Conservation (phyloP, 2,888 invertebrate genomes). For the Chymomyza caudatula region DNA sequence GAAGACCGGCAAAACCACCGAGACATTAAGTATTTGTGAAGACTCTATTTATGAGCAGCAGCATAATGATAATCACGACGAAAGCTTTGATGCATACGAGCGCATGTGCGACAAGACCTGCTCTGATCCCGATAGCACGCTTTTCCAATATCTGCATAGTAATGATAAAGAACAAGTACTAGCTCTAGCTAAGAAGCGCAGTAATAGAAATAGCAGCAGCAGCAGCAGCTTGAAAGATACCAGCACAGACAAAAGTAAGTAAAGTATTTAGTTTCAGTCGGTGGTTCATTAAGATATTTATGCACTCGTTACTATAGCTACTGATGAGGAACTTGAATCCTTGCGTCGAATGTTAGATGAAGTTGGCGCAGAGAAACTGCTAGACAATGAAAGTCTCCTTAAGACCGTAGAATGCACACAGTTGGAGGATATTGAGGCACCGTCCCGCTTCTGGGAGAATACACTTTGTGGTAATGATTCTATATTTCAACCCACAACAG, state of each 20-base stretch:
- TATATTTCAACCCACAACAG: constrained; percentile 20
- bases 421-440: constrained; percentile 75
- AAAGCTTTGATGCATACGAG: constrained; percentile 74
- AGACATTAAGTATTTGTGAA: not conserved
- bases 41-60: constrained; percentile 14
- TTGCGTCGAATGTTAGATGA: constrained; percentile 65
- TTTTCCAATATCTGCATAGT: constrained; percentile 72
- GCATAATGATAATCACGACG: constrained; percentile 31
- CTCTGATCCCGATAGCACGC: constrained; percentile 75
- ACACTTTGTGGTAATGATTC: constrained; percentile 51
- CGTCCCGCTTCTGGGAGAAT: constrained; percentile 76
- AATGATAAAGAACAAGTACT: constrained; percentile 58
- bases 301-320: constrained; percentile 16
- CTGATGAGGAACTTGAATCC: constrained; percentile 59
- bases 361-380: constrained; percentile 36
- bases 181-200: constrained; percentile 45
- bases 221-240: not conserved
- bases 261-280: not conserved
- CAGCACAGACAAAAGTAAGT: not conserved
- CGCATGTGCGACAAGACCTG: constrained; percentile 76
- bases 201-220: constrained; percentile 2
- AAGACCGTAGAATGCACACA: constrained; percentile 69
- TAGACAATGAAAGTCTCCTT: constrained; percentile 58
- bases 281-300: not conserved
- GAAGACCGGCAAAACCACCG: not conserved